Conservation (phyloP, 2,113 vertebrate species). For the Mola mola region DNA sequence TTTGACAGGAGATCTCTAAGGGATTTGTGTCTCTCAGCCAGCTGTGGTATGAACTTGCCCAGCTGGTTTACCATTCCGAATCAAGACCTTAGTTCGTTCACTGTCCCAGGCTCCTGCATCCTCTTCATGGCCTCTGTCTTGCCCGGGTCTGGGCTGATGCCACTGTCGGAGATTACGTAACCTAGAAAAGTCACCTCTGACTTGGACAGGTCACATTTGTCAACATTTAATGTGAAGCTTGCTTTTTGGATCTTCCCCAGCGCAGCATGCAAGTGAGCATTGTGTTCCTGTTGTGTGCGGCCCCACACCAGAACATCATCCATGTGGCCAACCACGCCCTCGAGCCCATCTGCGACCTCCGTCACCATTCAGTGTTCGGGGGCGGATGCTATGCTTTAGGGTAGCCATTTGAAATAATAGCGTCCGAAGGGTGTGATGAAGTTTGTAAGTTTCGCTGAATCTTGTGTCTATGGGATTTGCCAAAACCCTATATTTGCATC, state of each 20-base stretch:
- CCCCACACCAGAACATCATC: slow-evolving; percentile 40
- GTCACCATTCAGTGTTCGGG: slow-evolving; percentile 32
- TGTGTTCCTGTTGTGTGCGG: slow-evolving; percentile 12
- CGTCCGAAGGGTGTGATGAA: slow-evolving; percentile 39
- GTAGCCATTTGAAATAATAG: slow-evolving; percentile 13
- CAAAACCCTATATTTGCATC: slow-evolving; percentile 44
- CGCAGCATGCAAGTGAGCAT: slow-evolving; percentile 8
- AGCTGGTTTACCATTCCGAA: slow-evolving; percentile 44
- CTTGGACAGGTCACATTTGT: slow-evolving; percentile 18
- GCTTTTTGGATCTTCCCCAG: slow-evolving; percentile 7
- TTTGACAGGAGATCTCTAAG: slow-evolving; percentile 12
- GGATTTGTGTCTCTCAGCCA: slow-evolving; percentile 28
- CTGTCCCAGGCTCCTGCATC: background rate
- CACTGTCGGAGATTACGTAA: background rate
- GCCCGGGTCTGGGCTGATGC: slow-evolving; percentile 18
- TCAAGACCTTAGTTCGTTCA: slow-evolving; percentile 9
- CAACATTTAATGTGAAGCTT: slow-evolving; percentile 24
- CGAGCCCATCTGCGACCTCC: slow-evolving; percentile 8
- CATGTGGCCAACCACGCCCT: slow-evolving; percentile 36
- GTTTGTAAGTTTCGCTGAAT: slow-evolving; percentile 21
- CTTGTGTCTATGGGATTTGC: slow-evolving; percentile 29
- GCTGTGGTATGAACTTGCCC: slow-evolving; percentile 33
- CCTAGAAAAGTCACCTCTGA: slow-evolving; percentile 21
- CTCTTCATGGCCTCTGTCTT: slow-evolving; percentile 23
- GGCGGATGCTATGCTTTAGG: slow-evolving; percentile 3